Conservation (phyloP, 2,113 vertebrate species). For the Gavialis gangeticus region DNA sequence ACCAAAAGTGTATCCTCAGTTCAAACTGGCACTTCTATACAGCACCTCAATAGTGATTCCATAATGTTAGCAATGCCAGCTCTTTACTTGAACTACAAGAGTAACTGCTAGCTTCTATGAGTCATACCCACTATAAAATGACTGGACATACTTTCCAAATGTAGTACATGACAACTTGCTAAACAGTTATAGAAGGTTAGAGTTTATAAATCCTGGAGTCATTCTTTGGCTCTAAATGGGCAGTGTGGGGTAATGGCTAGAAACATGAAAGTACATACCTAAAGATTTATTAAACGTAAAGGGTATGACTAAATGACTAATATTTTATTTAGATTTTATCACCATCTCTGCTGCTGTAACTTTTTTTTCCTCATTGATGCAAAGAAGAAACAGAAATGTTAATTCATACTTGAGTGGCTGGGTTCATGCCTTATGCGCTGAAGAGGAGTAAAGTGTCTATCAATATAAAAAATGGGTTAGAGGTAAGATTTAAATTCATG, state of each 20-base stretch:
- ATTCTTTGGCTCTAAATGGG: background rate
- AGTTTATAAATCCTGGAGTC: background rate
- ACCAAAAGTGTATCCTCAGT: background rate
- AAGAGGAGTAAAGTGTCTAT: background rate
- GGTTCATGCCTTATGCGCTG: background rate
- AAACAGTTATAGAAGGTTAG: background rate
- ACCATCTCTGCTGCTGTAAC: too few species aligned
- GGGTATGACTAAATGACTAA: background rate
- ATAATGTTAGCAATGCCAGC: too few species aligned
- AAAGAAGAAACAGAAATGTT: background rate
- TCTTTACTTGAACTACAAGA: too few species aligned
- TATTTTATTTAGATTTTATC: background rate
- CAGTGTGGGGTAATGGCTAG: background rate
- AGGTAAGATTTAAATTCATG: background rate
- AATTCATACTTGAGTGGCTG: background rate
- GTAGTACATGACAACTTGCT: background rate
- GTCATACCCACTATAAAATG: too few species aligned
- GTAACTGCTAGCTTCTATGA: too few species aligned
- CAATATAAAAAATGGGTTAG: background rate
- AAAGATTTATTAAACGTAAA: background rate
- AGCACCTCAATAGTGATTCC: too few species aligned
- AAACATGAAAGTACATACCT: background rate
- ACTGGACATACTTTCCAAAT: too few species aligned
- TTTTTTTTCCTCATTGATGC: too few species aligned
- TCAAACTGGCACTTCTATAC: background rate